Base-by-base conservation (phyloP, 2,888 invertebrate species). In the Leuctra nigra region DNA sequence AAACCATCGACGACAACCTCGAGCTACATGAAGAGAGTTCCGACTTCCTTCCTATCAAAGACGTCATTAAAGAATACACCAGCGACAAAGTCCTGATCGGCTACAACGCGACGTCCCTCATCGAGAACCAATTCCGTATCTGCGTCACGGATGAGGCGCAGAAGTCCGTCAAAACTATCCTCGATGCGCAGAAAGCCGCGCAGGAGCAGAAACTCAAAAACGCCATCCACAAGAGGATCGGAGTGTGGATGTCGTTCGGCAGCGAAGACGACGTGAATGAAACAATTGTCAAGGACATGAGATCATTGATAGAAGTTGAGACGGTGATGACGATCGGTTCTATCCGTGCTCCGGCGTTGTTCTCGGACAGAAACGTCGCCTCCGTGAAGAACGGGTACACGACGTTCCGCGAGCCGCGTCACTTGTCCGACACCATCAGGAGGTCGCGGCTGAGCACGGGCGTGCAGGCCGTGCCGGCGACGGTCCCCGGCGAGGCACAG, bases 81-180 rank as follows among this genome's bases (percentile, higher is more conserved):
- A 20, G 35, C 1, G 50, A 50, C 66, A 72, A 16, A 66, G 67
- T 81, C 9, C 68, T 87, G 0, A 69, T 87, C 57, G 87, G 86
- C 1, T 88, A 84, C 64, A 79, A 83, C 0, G 79, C 82, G 53
- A 78, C 82, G 62, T 73, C 77, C 0, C 75, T 76, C 9, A 78
- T 81, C 53, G 72, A 75, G 4, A 86, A 84, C 63, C 84, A 86
- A 53, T 89, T 86, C 67, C 82, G 85, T 59, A 71, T 88, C 24
- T 87, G 84, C 61, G 69, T 81, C 3, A 83, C 81, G 0, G 69
- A 68, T 59, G 74, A 75, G 60, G 75, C 82, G 0, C 76, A 75
- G 55, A 79, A 81, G 53, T 64, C 67, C 22, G 76, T 81, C 0
- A 64, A 72, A 44, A 68, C 68, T 11, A 70, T 79, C 55, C 77